phyloP scores from a whole-genome alignment of 2,113 vertebrate species.

The Parus major region DNA sequence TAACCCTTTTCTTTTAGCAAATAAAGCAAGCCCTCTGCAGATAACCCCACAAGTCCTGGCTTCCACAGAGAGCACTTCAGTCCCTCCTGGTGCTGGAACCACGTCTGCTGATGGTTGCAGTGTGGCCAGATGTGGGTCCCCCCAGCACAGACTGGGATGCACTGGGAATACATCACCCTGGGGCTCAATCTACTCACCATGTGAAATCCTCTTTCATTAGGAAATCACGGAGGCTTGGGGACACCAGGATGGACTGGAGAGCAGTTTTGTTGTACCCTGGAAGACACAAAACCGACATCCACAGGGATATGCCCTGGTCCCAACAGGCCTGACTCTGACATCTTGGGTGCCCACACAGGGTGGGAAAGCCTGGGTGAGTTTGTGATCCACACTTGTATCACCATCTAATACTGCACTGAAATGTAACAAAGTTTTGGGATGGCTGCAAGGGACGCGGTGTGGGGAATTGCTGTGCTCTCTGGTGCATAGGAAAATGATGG shows the following conservation, averaged over 20 bases:
- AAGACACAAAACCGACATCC: background rate
- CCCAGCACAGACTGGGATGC: accelerated
- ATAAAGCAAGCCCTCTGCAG: background rate
- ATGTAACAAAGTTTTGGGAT: background rate
- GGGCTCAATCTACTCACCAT: accelerated
- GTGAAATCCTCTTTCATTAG: background rate
- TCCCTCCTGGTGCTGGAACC: background rate
- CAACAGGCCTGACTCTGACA: background rate
- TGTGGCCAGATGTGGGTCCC: accelerated
- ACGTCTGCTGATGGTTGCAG: background rate
- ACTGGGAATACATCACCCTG: accelerated
- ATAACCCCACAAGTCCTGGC: background rate
- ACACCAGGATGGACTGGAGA: background rate
- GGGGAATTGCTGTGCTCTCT: background rate
- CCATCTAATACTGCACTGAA: background rate
- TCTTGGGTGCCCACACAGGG: accelerated
- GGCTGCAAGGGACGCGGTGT: background rate
- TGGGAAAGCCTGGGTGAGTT: background rate
- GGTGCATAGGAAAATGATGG: background rate
- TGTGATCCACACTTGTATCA: background rate
- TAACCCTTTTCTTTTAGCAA: background rate
- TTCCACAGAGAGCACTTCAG: background rate
- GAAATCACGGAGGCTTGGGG: background rate
- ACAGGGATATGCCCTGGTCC: background rate
- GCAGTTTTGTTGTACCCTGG: accelerated